Percentiles rank a stretch among this genome's conserved stretches.
These are phyloP conservation scores for Hofmannophila pseudospretella DNA, from an alignment of 2,888 invertebrate species.

Conservation along the genomic window DNA sequence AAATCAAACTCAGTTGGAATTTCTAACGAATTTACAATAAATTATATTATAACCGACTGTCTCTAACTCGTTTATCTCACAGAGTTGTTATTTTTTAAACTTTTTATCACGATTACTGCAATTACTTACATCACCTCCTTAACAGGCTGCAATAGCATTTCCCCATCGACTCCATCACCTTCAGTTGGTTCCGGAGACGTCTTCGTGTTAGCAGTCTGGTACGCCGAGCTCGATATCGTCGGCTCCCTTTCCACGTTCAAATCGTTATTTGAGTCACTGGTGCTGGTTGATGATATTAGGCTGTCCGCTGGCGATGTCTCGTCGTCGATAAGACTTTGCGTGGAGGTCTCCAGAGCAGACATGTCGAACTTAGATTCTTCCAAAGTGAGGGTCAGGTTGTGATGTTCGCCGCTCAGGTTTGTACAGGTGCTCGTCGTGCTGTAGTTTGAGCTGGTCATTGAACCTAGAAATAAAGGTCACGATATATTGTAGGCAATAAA, in stretches of 20 bases:
- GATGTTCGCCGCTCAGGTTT: constrained; percentile 65
- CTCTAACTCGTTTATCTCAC: no score
- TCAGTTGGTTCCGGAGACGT: constrained; percentile 65
- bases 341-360: constrained; percentile 82
- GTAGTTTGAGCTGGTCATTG: constrained; percentile 74
- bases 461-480: constrained; percentile 40
- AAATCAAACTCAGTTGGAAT: no score
- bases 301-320: constrained; percentile 91
- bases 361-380: constrained; percentile 88
- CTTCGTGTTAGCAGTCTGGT: constrained; percentile 74
- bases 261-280: constrained; percentile 79
- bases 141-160: constrained; percentile 36
- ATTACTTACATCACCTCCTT: constrained; percentile 52
- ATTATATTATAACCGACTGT: no score
- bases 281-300: constrained; percentile 81
- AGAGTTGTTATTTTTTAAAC: no score
- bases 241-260: constrained; percentile 66
- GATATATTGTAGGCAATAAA: no score
- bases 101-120: no score
- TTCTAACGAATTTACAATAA: no score
- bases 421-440: constrained; percentile 72
- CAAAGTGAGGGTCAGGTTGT: constrained; percentile 79
- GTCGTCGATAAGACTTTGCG: constrained; percentile 85
- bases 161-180: constrained; percentile 54
- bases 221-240: constrained; percentile 63